Base-by-base conservation (phyloP, 2,888 invertebrate species). In the Synanthedon tipuliformis region DNA sequence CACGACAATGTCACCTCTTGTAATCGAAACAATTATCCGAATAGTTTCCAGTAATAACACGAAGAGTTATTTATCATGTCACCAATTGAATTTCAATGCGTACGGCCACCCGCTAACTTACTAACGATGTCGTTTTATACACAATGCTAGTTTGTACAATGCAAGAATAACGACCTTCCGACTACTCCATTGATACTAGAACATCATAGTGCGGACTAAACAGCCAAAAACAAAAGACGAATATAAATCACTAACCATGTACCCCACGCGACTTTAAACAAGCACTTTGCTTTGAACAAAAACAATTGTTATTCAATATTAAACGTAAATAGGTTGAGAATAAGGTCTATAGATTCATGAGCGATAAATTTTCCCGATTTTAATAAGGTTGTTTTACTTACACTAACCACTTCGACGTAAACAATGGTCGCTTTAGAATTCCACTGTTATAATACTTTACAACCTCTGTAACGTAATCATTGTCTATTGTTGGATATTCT, bases 171-270 rank as follows among this genome's bases (percentile, higher is more conserved):
- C 83, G 82, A 82, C 81, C 73, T 75, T 79, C 76, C 71, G 64
- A 71, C 75, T 69, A 66, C 64, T 66, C 76, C 73, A 81, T 81
- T 81, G 82, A 81, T 78, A 79, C 78, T 69, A 10, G 34, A 34
- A 34, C 34, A 34, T 34, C 34, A 34, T 34, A 68, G 70, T 68
- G 69, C 74, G 71, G 69, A 78, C 78, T 80, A 81, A 86, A 84
- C 78, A 84, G 70, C 73, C 82, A 85, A 85, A 86, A 87, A 86
- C 86, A 85, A 87, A 82, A 83, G 84, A 79, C 64, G 75, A 68
- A 71, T 78, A 85, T 86, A 87, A 87, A 87, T 87, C 85, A 86
- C 79, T 62, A 71, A 64, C 67, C 64, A 69, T 59, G 64, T 69
- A 71, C 73, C 74, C 73, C 69, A 76, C 73, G 73, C 73, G 69